phyloP scores from a whole-genome alignment of 1,140 invertebrate species.

The Andricus grossulariae region DNA sequence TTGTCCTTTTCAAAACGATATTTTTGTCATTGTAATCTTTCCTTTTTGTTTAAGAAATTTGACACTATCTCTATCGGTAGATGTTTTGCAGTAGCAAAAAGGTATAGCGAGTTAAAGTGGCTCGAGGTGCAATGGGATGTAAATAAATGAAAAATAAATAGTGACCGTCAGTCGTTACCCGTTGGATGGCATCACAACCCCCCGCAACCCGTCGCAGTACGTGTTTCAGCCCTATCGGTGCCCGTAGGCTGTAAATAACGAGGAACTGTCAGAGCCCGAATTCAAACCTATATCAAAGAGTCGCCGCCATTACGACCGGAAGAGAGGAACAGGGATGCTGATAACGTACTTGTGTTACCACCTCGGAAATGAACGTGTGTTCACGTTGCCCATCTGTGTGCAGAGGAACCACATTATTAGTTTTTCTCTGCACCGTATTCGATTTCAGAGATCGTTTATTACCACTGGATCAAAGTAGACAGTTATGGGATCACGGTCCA shows the following conservation, averaged over 20 bases:
- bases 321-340: slow-evolving; percentile 1
- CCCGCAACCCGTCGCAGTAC: neutral
- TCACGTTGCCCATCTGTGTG: slow-evolving; percentile 9
- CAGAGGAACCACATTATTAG: slow-evolving; percentile 11
- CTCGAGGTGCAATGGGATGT: slow-evolving; percentile 10
- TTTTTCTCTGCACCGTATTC: neutral
- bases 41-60: slow-evolving; percentile 13
- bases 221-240: slow-evolving; percentile 26
- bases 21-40: neutral
- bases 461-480: neutral
- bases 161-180: neutral
- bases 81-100: neutral
- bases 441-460: neutral
- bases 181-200: slow-evolving; percentile 13
- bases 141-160: slow-evolving; percentile 31
- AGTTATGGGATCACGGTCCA: neutral
- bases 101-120: neutral
- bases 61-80: neutral
- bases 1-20: neutral
- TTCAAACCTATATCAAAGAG: slow-evolving; percentile 28
- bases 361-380: slow-evolving; percentile 20
- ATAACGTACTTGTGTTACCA: slow-evolving; percentile 21
- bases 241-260: slow-evolving; percentile 27
- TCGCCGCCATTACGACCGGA: slow-evolving; percentile 17
- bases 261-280: slow-evolving; percentile 13